Evolutionary conservation across 92 coral and sea anemone genomes (phyloP).

Genomic region (Paramuricea clavata): DNA sequence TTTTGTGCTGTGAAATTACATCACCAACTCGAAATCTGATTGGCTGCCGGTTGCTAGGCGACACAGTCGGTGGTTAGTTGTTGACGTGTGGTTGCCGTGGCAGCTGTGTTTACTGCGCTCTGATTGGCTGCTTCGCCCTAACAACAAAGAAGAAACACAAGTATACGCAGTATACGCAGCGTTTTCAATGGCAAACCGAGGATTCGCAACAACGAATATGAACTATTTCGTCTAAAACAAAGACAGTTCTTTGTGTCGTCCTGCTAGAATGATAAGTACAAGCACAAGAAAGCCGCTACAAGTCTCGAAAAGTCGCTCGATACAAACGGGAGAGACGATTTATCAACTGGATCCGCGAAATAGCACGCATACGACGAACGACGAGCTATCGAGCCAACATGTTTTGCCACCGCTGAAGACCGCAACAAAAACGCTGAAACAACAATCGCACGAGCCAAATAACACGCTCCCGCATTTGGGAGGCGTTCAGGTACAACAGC

Average conservation of each 20-base stretch:
- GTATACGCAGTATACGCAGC: no score
- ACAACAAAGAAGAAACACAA: conserved; percentile 95
- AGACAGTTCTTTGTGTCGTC: conserved; percentile 53
- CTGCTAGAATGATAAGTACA: conserved; percentile 83
- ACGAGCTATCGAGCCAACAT: conserved; percentile 53
- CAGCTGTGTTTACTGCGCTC: conserved; percentile 76
- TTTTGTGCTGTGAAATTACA: background rate
- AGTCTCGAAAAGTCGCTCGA: conserved; percentile 89
- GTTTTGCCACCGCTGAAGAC: conserved; percentile 95
- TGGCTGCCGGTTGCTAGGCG: conserved; percentile 64
- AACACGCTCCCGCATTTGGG: conserved; percentile 88
- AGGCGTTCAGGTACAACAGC: conserved; percentile 99
- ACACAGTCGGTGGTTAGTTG: conserved; percentile 75
- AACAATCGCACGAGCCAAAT: conserved; percentile 78
- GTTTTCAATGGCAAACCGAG: conserved; percentile 70
- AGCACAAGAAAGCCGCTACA: conserved; percentile 87
- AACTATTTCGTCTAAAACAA: conserved; percentile 40
- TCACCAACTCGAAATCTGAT: conserved; percentile 10
- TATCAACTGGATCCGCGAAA: conserved; percentile 88
- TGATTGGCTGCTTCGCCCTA: conserved; percentile 98
- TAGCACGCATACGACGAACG: conserved; percentile 65
- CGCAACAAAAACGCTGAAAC: conserved; percentile 90
- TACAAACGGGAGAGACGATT: conserved; percentile 86
- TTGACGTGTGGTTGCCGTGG: conserved; percentile 95
- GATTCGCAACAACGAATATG: conserved; percentile 32